These are phyloP conservation scores for Machimus atricapillus DNA, from an alignment of 2,888 invertebrate genomes.

Conservation along the genomic window DNA sequence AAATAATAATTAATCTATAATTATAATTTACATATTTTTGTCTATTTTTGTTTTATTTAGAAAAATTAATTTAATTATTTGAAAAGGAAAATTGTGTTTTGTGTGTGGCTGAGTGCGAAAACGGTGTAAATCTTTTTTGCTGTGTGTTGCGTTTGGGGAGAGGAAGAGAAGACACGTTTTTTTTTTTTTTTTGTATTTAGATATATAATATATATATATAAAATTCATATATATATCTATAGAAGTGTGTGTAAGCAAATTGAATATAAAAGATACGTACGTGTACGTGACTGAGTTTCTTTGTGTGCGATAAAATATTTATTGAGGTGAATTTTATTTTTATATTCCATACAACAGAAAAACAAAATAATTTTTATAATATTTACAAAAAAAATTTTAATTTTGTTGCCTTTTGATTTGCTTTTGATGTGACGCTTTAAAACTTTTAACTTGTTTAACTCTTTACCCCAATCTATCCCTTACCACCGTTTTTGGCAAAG, in stretches of 20 bases:
- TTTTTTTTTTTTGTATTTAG: not conserved
- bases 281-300: slow-evolving; percentile 1
- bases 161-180: not conserved
- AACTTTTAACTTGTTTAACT: not conserved
- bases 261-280: not conserved
- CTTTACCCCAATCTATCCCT: not conserved
- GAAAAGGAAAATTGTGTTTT: not conserved
- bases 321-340: slow-evolving; percentile 33
- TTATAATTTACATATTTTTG: too few species aligned
- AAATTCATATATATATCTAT: not conserved
- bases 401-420: not conserved
- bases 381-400: not conserved
- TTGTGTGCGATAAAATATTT: slow-evolving; percentile 3
- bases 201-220: too few species aligned
- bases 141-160: slow-evolving; percentile 2
- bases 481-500: too few species aligned
- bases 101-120: slow-evolving; percentile 9
- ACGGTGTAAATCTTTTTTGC: not conserved
- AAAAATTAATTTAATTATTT: too few species aligned
- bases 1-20: too few species aligned
- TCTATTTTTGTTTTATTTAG: too few species aligned
- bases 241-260: not conserved
- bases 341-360: not conserved
- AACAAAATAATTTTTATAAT: not conserved
- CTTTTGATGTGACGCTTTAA: not conserved